Evolutionary conservation across 2,888 invertebrate species (phyloP), one percentile per base, ranked within the genome.

Genomic region (Phortica magna): DNA sequence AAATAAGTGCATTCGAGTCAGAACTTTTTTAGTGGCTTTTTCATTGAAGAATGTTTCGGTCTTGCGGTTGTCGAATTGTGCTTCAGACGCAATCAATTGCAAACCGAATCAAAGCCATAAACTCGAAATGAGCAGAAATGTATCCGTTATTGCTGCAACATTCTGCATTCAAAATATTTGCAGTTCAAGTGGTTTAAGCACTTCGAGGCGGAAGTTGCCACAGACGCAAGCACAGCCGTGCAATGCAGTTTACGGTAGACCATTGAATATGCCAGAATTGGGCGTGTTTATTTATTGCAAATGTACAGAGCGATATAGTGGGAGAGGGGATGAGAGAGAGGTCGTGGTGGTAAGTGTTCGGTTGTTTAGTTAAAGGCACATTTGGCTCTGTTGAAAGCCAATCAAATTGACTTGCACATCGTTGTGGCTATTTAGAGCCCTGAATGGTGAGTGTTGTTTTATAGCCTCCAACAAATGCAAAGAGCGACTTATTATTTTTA

Each of bases 101-200:
- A 22, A 61, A 61, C 17, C 61, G 22, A 61, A 61, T 61, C 61
- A 61, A 61, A 61, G 61, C 61, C 22, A 61, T 61, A 61, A 61
- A 61, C 17, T 61, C n/a, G 1, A 19, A 10, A 22, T 61, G 19
- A 22, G 61, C 61, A 12, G 61, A 22, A 61, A 22, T 22, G 48
- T 48, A 12, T 9, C 48, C 14, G 14, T 48, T 48, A 48, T 48
- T 48, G 48, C 10, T 48, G 14, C 9, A 61, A 61, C 19, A 61
- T 22, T 61, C 19, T 61, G 22, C 22, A 61, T 61, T 61, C 61
- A 61, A 22, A 61, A 61, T 61, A 19, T 19, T 22, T 22, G 61
- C 22, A 22, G 7, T 14, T 48, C 10, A 48, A 48, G 48, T 48
- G 48, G 48, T 48, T 7, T 48, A 48, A 48, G 48, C 14, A 48